Conservation (phyloP, 2,113 vertebrate genomes). For the Pagrus major region DNA sequence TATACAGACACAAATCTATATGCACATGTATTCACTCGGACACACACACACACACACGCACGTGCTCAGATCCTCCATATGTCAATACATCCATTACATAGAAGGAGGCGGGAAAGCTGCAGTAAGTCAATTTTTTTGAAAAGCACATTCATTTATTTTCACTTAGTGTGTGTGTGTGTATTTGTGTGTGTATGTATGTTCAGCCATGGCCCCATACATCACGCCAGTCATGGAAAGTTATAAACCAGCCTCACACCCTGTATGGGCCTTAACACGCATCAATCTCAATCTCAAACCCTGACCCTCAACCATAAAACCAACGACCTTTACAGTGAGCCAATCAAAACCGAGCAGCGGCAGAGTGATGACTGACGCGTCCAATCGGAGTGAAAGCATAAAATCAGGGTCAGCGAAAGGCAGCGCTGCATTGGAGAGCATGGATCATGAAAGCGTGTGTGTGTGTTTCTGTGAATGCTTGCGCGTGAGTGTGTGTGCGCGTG, state of each 20-base stretch:
- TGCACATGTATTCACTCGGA: conserved; percentile 2
- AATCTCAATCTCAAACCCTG: conserved; percentile 45
- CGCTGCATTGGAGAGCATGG: conserved; percentile 21
- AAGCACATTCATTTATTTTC: conserved; percentile 43
- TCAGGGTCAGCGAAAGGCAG: conserved; percentile 50
- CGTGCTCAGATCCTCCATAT: not conserved
- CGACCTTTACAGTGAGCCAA: conserved; percentile 25
- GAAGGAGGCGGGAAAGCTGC: conserved; percentile 20
- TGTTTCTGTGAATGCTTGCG: not conserved
- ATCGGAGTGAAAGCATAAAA: conserved; percentile 41
- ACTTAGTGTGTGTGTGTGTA: conserved; percentile 1
- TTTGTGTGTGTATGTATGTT: conserved; percentile 14
- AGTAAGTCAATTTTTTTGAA: conserved; percentile 32
- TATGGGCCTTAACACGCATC: conserved; percentile 12
- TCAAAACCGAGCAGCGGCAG: not conserved
- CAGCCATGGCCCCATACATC: conserved; percentile 27
- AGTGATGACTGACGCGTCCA: conserved; percentile 35
- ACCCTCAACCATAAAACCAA: conserved; percentile 9
- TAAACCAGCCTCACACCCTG: conserved; percentile 24
- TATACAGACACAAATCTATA: conserved; percentile 3
- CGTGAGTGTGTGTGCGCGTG: conserved; percentile 34
- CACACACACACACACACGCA: conserved; percentile 9
- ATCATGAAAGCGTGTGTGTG: conserved; percentile 53
- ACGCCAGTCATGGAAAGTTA: conserved; percentile 19
- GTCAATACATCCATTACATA: conserved; percentile 43